Evolutionary conservation across 2,888 invertebrate species (phyloP).

Genomic region (Arge pagana): DNA sequence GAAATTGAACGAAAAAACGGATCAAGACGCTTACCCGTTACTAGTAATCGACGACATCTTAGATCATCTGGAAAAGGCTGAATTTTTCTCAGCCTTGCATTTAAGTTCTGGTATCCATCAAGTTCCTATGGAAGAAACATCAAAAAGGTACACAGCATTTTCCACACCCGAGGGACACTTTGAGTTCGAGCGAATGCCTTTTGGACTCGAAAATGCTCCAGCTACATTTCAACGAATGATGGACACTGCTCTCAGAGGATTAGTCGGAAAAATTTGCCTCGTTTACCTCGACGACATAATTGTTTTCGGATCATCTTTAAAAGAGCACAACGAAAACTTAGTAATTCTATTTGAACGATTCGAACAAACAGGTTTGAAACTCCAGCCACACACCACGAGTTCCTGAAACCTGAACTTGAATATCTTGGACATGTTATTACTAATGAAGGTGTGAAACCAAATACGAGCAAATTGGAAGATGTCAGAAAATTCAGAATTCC

Average conservation of each 20-base stretch:
- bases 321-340: constrained; percentile 28
- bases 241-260: no score
- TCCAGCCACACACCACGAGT: constrained; percentile 30
- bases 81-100: constrained; percentile 35
- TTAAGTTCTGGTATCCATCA: no score
- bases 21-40: constrained; percentile 23
- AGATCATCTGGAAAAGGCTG: constrained; percentile 25
- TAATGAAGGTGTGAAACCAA: no score
- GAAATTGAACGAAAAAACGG: constrained; percentile 19
- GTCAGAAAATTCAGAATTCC: constrained; percentile 32
- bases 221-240: no score
- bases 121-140: constrained; percentile 25
- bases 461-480: constrained; percentile 29
- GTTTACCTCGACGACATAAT: no score
- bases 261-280: no score
- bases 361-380: constrained; percentile 13
- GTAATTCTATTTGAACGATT: no score
- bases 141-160: constrained; percentile 20
- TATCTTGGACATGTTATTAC: no score
- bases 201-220: no score
- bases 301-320: no score
- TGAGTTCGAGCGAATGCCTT: no score
- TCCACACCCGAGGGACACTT: constrained; percentile 18
- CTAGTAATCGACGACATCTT: constrained; percentile 32
- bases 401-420: constrained; percentile 21